Evolutionary conservation across 2,888 invertebrate species (phyloP), one percentile per base, ranked within the genome.

Genomic region (Neoscelio sp.): DNA sequence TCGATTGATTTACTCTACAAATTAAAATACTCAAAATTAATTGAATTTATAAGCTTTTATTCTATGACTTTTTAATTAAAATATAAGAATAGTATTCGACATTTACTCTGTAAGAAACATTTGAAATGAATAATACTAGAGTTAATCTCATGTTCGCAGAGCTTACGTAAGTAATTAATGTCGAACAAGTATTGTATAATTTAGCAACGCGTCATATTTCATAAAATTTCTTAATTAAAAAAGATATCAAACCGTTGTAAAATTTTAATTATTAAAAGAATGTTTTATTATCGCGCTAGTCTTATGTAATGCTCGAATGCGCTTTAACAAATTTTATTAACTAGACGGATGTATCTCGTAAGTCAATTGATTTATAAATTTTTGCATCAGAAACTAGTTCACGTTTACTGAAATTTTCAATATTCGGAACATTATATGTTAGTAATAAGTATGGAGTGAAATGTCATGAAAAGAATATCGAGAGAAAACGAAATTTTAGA

Each of bases 211-310:
- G 6, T 13, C 5, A 13, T 2, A 1, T 35, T 35, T 35, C 4
- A 13, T 7, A 7, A 13, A 13, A 5, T 13, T 7, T 35, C 6
- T 13, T 35, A 13, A 35, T 35, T 35, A 35, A 35, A 13, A 35
- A 35, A 13, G 10, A 33, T 33, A 33, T 33, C 10, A 33, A 13
- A 35, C 13, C 6, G 13, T 2, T 13, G 2, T 35, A 5, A 35
- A 35, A 13, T 35, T 12, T 35, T 35, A 35, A 35, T 35, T 13
- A 35, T 35, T 35, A 35, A 38, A 38, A 38, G 38, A 38, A 13
- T 38, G 1, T 38, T 38, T 38, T 6, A 23, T 6, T 4, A 23
- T 23, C 6, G 23, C 2, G 3, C 23, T 23, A 28, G 28, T 28
- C 28, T 28, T 6, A 1, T 6, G 7, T 28, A 28, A 28, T 28